Evolutionary conservation across 2,113 vertebrate species (phyloP).

Genomic region (Paradoxurus hermaphroditus): DNA sequence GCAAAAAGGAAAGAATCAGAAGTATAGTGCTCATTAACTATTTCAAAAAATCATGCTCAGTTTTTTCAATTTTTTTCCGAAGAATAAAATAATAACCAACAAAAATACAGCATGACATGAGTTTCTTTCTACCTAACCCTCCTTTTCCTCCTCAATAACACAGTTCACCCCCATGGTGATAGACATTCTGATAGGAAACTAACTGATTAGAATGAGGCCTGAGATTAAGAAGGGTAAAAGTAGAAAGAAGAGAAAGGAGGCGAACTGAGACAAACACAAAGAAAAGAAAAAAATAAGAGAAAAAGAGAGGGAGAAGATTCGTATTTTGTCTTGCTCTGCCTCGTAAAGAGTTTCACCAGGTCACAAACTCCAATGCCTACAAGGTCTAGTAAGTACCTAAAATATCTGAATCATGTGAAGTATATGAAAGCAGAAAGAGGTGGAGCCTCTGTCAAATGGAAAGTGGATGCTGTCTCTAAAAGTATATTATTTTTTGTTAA

Average conservation of each 20-base stretch:
- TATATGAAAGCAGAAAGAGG: neutral
- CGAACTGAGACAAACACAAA: neutral
- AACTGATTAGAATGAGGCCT: neutral
- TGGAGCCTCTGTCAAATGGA: neutral
- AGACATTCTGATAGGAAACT: neutral
- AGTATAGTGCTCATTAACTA: neutral
- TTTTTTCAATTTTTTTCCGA: neutral
- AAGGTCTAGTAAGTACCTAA: neutral
- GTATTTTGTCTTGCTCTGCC: neutral
- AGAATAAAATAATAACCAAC: neutral
- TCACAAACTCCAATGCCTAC: neutral
- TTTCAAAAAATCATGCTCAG: neutral
- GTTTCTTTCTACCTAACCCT: neutral
- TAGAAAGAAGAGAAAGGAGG: neutral
- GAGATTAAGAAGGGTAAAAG: neutral
- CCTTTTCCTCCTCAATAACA: neutral
- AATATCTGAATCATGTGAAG: neutral
- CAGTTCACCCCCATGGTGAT: neutral
- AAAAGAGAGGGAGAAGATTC: neutral
- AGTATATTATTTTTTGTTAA: neutral
- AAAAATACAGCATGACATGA: neutral
- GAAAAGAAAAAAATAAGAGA: neutral
- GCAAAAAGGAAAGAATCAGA: neutral
- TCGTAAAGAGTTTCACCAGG: neutral
- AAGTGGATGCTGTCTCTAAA: neutral